Evolutionary conservation across 2,888 invertebrate species (phyloP), one percentile per base, ranked within the genome.

Genomic region (Scaptomyza reducta): DNA sequence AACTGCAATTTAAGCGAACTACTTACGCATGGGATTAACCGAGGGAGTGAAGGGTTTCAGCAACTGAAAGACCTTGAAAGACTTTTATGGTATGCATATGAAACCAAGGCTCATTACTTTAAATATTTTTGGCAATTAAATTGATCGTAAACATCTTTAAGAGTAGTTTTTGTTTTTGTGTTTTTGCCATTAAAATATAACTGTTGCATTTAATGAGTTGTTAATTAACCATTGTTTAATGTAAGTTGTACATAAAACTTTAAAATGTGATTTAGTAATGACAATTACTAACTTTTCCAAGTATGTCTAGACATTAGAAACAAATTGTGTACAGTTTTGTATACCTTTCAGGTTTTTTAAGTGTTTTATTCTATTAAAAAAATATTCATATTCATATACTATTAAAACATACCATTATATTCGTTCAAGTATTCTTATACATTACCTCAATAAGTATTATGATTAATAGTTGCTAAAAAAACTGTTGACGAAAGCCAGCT

Each of bases 21-120:
- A n/a, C n/a, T n/a, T n/a, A n/a, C n/a, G n/a, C n/a, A 7, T 27
- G 6, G 27, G 27, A 22, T 22, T 22, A 22, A 4, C 22, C 22
- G 22, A 22, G 1, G 2, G 10, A 77, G 77, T 61, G 73, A 74
- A 72, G 49, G 73, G 73, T 51, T 38, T 3, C 3, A 16, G 35
- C 6, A 14, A 18, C 45, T 27, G 7, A 51, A 44, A 53, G 61
- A 47, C 77, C 73, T 74, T 74, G 77, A 66, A 38, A 51, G 46
- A 55, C 63, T 41, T 38, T 35, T 33, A 64, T 47, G 47, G 16
- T 38, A 33, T 29, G 33, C 44, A 7, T 14, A 22, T 11, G 27
- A 14, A 13, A 2, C 3, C 31, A 31, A 6, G 41, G 41, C 53
- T 56, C 16, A 38, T 70, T 62, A 62, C 35, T 18, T 7, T 25